A percentile compares a stretch with the other conserved stretches of the same genome.
Evolutionary conservation across 2,888 invertebrate genomes (phyloP).

Genomic region (Ypsolopha sequella): DNA sequence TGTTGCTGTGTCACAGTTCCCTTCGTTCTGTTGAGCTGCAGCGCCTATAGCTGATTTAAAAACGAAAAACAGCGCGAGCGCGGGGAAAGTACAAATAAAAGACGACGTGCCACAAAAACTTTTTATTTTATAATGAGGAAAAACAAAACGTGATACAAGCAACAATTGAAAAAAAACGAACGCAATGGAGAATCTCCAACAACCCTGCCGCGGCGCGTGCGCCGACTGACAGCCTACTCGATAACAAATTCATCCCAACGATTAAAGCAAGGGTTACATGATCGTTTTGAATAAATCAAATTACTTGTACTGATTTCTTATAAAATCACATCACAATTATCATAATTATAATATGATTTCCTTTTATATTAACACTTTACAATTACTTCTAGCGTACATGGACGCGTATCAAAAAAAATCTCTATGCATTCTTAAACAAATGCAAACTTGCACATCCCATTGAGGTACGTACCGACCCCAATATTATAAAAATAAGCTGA

Average conservation of each 20-base stretch:
- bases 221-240: not conserved
- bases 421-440: constrained; percentile 63
- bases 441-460: constrained; percentile 43
- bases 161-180: constrained; percentile 26
- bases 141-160: constrained; percentile 32
- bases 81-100: constrained; percentile 12
- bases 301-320: constrained; percentile 47
- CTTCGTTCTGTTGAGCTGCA: too few species aligned
- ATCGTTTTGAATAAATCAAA: constrained; percentile 42
- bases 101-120: constrained; percentile 24
- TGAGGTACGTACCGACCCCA: constrained; percentile 29
- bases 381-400: constrained; percentile 24
- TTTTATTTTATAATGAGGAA: constrained; percentile 30
- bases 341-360: constrained; percentile 8
- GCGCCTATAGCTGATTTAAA: not conserved
- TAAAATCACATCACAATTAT: constrained; percentile 44
- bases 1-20: too few species aligned
- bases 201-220: not conserved
- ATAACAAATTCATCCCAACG: constrained; percentile 38
- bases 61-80: not conserved
- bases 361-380: constrained; percentile 11
- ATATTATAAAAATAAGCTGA: constrained; percentile 52
- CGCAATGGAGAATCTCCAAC: constrained; percentile 24
- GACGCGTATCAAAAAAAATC: constrained; percentile 29
- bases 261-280: constrained; percentile 43